A percentile compares a stretch with the other conserved stretches of the same genome.
These are phyloP conservation scores for Diglossa cyanea DNA, from an alignment of 2,797 vertebrate species.

Conservation along the genomic window DNA sequence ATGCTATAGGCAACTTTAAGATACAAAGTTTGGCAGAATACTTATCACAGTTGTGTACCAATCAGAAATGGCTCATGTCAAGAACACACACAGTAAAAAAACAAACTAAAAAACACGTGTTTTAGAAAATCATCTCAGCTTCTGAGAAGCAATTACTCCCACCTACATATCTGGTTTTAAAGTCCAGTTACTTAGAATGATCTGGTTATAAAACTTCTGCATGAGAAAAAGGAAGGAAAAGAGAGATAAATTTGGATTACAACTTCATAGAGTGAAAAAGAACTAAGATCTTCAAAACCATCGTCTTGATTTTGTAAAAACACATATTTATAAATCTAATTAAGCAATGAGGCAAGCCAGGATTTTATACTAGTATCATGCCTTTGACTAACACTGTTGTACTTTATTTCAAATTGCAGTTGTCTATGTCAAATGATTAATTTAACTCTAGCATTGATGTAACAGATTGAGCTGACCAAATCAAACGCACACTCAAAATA, in stretches of 20 bases:
- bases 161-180: neutral
- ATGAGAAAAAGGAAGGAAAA: neutral
- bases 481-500: neutral
- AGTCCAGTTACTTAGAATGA: neutral
- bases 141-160: neutral
- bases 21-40: neutral
- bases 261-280: neutral
- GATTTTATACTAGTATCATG: neutral
- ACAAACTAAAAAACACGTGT: rapidly evolving
- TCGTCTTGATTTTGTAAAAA: neutral
- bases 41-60: neutral
- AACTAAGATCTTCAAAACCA: neutral
- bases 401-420: constrained; percentile 1
- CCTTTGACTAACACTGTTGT: neutral
- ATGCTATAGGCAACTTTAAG: neutral
- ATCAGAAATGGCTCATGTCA: neutral
- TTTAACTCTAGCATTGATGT: neutral
- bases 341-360: neutral
- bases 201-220: neutral
- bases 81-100: neutral
- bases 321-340: constrained; percentile 2
- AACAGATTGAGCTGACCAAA: neutral
- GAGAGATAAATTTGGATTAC: neutral
- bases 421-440: neutral
- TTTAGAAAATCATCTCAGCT: neutral